Conservation (phyloP, 1,140 invertebrate genomes). For the Eumeta japonica region DNA sequence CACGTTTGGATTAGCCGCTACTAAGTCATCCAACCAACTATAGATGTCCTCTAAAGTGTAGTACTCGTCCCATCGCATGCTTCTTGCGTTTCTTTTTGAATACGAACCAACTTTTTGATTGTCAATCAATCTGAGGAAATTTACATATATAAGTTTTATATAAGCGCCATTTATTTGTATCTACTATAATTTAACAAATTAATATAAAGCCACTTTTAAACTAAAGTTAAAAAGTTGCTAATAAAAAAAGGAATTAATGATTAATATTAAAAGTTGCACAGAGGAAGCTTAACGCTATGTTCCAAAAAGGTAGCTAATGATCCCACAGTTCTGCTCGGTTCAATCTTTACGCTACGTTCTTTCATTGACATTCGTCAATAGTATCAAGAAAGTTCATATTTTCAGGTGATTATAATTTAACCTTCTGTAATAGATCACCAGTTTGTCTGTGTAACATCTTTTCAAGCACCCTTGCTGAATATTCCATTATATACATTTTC, state of each 20-base stretch:
- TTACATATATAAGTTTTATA: neutral
- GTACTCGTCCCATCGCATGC: conserved; percentile 54
- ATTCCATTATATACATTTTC: too few species aligned
- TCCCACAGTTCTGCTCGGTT: too few species aligned
- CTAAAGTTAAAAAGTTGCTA: neutral
- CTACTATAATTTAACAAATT: neutral
- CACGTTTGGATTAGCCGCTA: conserved; percentile 35
- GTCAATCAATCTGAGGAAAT: conserved; percentile 28
- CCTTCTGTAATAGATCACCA: too few species aligned
- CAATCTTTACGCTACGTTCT: too few species aligned
- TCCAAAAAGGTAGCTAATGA: too few species aligned
- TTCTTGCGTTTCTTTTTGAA: conserved; percentile 18
- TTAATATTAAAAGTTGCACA: neutral
- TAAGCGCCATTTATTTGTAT: neutral
- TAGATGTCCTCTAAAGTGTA: conserved; percentile 49
- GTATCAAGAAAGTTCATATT: too few species aligned
- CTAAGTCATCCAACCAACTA: conserved; percentile 49
- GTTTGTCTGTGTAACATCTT: too few species aligned
- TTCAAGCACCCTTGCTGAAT: too few species aligned
- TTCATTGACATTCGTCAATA: too few species aligned
- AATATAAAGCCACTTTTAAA: neutral
- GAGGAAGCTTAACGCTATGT: neutral
- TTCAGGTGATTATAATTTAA: too few species aligned
- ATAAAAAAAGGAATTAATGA: neutral
- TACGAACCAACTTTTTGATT: conserved; percentile 25